These are phyloP conservation scores for Drosophila limbata DNA, from an alignment of 2,888 invertebrate genomes.

Conservation along the genomic window DNA sequence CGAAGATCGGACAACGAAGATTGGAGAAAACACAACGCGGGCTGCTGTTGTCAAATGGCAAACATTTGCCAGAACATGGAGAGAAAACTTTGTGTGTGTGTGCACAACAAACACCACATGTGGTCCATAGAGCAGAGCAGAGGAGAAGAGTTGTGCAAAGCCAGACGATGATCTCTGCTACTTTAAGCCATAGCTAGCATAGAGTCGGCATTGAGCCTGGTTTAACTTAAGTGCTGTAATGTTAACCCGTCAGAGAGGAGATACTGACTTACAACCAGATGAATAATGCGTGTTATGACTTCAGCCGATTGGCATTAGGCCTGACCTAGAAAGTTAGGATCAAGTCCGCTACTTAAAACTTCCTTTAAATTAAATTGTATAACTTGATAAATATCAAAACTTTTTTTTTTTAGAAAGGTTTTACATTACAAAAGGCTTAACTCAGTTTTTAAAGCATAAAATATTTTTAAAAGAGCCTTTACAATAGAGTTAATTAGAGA, in stretches of 20 bases:
- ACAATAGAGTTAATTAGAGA: too few relatives aligned
- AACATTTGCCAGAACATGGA: slow-evolving; percentile 71
- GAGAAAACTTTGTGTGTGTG: slow-evolving; percentile 61
- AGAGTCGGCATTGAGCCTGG: slow-evolving; percentile 58
- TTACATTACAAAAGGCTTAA: too few relatives aligned
- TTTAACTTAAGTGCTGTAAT: slow-evolving; percentile 70
- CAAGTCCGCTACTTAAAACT: neutral
- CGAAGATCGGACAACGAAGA: slow-evolving; percentile 59
- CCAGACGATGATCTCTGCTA: slow-evolving; percentile 54
- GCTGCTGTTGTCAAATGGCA: slow-evolving; percentile 64
- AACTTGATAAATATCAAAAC: neutral
- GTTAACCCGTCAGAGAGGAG: slow-evolving; percentile 44
- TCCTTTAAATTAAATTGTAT: neutral
- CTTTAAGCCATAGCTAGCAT: slow-evolving; percentile 58
- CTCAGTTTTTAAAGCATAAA: too few relatives aligned
- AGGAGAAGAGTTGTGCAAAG: slow-evolving; percentile 3
- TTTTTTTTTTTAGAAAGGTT: neutral
- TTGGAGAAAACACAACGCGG: slow-evolving; percentile 48
- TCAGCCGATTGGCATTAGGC: slow-evolving; percentile 51
- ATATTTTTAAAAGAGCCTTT: too few relatives aligned
- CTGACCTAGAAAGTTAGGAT: slow-evolving; percentile 9
- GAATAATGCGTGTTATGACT: slow-evolving; percentile 65
- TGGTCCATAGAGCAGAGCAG: slow-evolving; percentile 49
- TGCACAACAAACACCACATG: slow-evolving; percentile 81
- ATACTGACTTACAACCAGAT: slow-evolving; percentile 26